These are phyloP conservation scores for Phacellophora camtschatica DNA, from an alignment of 30 jellyfish, hydroid and myxozoan genomes.

Conservation along the genomic window DNA sequence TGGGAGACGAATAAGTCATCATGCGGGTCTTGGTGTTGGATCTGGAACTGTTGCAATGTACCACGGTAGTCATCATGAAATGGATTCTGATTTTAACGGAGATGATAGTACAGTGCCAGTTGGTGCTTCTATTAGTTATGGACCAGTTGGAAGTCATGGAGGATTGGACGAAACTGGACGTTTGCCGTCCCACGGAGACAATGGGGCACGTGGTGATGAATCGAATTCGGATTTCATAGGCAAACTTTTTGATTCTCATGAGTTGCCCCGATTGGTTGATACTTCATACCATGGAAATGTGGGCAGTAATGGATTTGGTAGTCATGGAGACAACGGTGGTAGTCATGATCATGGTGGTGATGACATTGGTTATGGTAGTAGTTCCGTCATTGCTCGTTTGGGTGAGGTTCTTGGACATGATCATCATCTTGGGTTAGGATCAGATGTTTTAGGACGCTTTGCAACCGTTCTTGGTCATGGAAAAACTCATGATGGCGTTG, in stretches of 20 bases:
- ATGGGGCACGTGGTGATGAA: no score
- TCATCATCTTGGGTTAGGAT: no score
- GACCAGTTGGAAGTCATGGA: constrained; percentile 62
- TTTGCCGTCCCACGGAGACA: background rate
- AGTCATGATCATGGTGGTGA: no score
- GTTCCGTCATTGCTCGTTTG: no score
- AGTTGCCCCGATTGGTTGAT: no score
- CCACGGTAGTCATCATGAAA: constrained; percentile 10
- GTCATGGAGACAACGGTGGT: no score
- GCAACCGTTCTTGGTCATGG: constrained; percentile 6
- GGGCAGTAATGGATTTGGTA: no score
- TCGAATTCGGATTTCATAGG: no score
- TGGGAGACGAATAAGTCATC: constrained; percentile 5
- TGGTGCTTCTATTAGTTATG: constrained; percentile 58
- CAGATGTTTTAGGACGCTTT: background rate
- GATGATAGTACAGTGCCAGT: constrained; percentile 1
- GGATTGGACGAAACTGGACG: constrained; percentile 4
- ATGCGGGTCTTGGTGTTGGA: constrained; percentile 46
- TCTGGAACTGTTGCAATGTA: constrained; percentile 39
- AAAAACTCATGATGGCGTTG: constrained; percentile 20
- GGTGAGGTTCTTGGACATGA: no score
- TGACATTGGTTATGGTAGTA: no score
- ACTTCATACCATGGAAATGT: no score
- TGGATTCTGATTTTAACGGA: constrained; percentile 3
- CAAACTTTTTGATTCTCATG: no score